Conservation (phyloP, 2,113 vertebrate species). For the Numida meleagris region DNA sequence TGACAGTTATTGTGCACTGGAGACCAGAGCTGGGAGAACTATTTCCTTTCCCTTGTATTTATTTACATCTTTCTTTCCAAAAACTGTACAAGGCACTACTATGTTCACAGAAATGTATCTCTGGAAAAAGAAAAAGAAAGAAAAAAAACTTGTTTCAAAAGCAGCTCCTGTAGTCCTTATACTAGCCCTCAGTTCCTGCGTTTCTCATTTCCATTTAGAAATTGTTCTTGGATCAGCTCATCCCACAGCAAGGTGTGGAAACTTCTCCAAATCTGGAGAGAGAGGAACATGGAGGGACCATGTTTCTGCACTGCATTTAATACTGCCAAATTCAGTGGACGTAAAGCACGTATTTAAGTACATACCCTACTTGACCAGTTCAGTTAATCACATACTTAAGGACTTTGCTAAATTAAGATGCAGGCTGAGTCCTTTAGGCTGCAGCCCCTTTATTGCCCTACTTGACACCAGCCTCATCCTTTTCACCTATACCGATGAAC, state of each 20-base stretch:
- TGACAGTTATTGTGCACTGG: constrained; percentile 28
- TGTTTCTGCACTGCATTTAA: not conserved
- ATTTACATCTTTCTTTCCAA: constrained; percentile 23
- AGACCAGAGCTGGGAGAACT: constrained; percentile 24
- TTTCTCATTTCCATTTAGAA: not conserved
- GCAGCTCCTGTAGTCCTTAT: not conserved
- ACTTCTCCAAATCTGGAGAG: not conserved
- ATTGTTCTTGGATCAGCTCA: not conserved
- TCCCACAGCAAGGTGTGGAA: not conserved
- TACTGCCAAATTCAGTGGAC: not conserved
- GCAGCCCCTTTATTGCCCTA: not conserved
- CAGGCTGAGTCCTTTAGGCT: not conserved
- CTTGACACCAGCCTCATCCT: not conserved
- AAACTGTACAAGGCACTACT: not conserved
- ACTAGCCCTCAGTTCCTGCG: not conserved
- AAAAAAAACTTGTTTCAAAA: not conserved
- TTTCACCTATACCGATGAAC: not conserved
- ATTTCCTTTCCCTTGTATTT: constrained; percentile 15
- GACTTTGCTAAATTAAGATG: not conserved
- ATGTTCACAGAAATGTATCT: constrained; percentile 14
- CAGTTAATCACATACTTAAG: not conserved
- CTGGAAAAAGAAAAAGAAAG: not conserved
- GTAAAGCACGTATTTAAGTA: not conserved
- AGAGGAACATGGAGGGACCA: not conserved
- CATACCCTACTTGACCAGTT: not conserved